Evolutionary conservation across 2,888 invertebrate species (phyloP), one percentile per base, ranked within the genome.

Genomic region (Drosophila emarginata): DNA sequence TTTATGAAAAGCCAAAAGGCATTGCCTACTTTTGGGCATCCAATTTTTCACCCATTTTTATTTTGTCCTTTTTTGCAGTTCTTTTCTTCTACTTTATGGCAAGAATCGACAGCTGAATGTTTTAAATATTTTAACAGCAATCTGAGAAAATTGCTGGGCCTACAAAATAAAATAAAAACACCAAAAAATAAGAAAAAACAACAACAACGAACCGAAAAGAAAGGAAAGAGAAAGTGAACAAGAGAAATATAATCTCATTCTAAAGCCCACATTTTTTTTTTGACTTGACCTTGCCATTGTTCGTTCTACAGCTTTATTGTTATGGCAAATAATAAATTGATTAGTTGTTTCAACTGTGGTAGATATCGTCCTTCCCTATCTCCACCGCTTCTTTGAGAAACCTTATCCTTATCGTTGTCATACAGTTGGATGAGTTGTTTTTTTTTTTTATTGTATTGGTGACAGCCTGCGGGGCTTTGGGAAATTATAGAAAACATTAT

Each of bases 291-390:
- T 56, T 64, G 58, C 67, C 63, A 39, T 58, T 69, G 53, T 51
- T 45, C 45, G 64, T 79, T 73, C 56, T 28, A 32, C 37, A 65
- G 57, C 59, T 58, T 81, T 74, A 81, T 87, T 87, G 79, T 74
- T 73, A 67, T 74, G 74, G 64, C 71, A 88, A 82, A 83, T 83
- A 80, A 83, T 83, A 86, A 81, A 88, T 82, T 88, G 87, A 82
- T 82, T 88, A 83, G 71, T 72, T 74, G 70, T 51, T 62, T 52
- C 51, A 39, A 51, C 23, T 21, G 60, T 37, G 18, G 5, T 12
- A 32, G 18, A 64, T 39, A 26, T 56, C 28, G 7, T 32, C 11
- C 32, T 7, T 9, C 11, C 9, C 32, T 9, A 9, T 9, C 32
- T 28, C 60, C 4, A 4, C 26, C 6, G 14, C 45, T 60, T 72